Evolutionary conservation across 2,797 vertebrate genomes (phyloP).

Genomic region (Notolabrus celidotus): DNA sequence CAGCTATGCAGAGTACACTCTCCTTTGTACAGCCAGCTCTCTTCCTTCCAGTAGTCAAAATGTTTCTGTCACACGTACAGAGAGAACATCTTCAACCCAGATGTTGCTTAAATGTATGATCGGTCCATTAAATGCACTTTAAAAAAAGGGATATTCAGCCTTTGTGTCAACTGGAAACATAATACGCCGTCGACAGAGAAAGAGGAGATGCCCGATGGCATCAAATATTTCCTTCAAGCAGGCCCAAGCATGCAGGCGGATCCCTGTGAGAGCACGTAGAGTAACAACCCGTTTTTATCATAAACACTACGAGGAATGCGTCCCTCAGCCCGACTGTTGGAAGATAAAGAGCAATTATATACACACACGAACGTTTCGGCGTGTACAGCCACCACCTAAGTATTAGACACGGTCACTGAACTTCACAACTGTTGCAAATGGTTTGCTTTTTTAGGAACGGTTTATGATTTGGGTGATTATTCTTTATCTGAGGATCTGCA

Average conservation of each 20-base stretch:
- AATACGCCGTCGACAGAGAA: constrained; percentile 12
- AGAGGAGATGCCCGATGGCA: constrained; percentile 16
- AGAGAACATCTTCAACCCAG: neutral
- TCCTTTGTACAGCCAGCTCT: constrained; percentile 38
- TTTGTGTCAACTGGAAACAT: neutral
- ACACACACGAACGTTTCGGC: constrained; percentile 23
- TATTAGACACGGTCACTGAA: neutral
- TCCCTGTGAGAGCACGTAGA: constrained; percentile 60
- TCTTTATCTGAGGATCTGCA: neutral
- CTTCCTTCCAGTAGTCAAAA: constrained; percentile 24
- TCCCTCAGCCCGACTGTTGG: constrained; percentile 8
- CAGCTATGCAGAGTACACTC: constrained; percentile 74
- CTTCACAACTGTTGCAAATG: neutral
- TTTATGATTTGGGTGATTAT: neutral
- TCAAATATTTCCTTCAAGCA: constrained; percentile 70
- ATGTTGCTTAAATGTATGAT: neutral
- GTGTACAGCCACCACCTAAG: neutral
- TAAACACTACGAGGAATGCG: constrained; percentile 44
- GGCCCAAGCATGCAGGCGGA: constrained; percentile 59
- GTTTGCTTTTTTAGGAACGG: neutral
- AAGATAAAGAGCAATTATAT: constrained; percentile 38
- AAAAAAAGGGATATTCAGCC: neutral
- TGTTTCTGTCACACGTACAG: neutral
- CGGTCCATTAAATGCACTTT: neutral
- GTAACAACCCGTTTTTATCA: constrained; percentile 60